These are phyloP conservation scores for Macrobrachium nipponense DNA, from an alignment of 1,140 invertebrate species.

Conservation along the genomic window DNA sequence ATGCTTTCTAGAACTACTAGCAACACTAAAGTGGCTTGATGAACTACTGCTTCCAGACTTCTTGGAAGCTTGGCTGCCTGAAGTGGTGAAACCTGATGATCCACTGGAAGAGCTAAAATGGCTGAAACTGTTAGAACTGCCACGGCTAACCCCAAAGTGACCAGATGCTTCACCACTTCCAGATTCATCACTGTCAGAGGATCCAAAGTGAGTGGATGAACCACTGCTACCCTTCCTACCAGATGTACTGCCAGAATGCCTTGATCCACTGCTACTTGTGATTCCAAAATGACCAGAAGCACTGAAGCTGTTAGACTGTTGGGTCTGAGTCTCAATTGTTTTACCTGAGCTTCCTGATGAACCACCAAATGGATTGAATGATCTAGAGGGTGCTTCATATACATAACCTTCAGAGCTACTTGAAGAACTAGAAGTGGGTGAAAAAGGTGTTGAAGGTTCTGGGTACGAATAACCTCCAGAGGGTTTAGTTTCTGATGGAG, in stretches of 20 bases:
- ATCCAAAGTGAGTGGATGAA: constrained; percentile 15
- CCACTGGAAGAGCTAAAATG: constrained; percentile 13
- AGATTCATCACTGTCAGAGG: background rate
- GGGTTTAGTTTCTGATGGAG: background rate
- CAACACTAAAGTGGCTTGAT: constrained; percentile 1
- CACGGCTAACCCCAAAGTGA: background rate
- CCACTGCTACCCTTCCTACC: background rate
- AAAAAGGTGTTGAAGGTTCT: background rate
- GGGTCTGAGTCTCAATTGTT: too few relatives aligned
- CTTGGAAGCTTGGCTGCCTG: background rate
- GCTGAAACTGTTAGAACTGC: background rate
- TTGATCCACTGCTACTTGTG: constrained; percentile 4
- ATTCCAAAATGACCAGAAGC: background rate
- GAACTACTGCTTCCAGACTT: constrained; percentile 18
- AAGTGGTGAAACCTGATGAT: background rate
- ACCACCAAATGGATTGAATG: too few relatives aligned
- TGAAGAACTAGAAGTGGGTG: background rate
- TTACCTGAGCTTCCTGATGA: too few relatives aligned
- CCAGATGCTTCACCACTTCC: constrained; percentile 8
- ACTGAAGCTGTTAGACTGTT: background rate
- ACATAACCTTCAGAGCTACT: background rate
- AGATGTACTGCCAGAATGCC: background rate
- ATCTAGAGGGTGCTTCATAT: too few relatives aligned
- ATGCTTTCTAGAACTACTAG: too few relatives aligned
- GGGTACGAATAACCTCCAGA: constrained; percentile 29